Base-by-base conservation (phyloP, 2,888 invertebrate species). In the Rotaria sp. region DNA sequence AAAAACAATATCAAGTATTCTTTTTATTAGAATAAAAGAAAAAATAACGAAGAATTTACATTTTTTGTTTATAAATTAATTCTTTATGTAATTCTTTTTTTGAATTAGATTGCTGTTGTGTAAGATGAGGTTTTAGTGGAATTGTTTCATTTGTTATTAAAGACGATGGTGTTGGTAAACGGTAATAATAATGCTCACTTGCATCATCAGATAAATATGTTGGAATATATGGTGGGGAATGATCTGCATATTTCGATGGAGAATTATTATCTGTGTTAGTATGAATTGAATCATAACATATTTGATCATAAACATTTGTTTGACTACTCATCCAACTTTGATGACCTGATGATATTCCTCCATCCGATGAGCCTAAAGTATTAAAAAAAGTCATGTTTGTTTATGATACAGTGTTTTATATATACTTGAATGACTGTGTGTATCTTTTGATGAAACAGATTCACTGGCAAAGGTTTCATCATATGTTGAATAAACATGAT, bases 41-140 rank as follows among this genome's bases (percentile, higher is more conserved):
- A 18, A 13, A 3, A 26, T 24, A 2, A 45, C 35, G 5, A 57
- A n/a, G 7, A 67, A 30, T 35, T 80, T 80, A 80, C 80, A 80
- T 80, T 80, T 80, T 80, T 80, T 80, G 80, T 80, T 35, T 38
- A 80, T 80, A 45, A 1, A 18, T 21, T 13, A 80, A 80, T 80
- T 80, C 80, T 80, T 45, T 80, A 45, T 80, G 80, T 80, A 80
- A 45, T 45, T 80, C 80, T n/a, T 45, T 41, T n/a, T 80, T 80
- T 15, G 41, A n/a, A 80, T 80, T 80, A 4, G 80, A 13, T 80
- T 80, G 80, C 30, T 59, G 57, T 35, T 67, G 30, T 15, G 67
- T 15, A 30, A 18, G 67, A 35, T 30, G 15, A 26, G 26, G 1
- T 80, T 80, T 80, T 21, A 13, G 10, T n/a, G 45, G 45, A 11